Conservation (phyloP, 1,140 invertebrate species). For the Samia ricini region DNA sequence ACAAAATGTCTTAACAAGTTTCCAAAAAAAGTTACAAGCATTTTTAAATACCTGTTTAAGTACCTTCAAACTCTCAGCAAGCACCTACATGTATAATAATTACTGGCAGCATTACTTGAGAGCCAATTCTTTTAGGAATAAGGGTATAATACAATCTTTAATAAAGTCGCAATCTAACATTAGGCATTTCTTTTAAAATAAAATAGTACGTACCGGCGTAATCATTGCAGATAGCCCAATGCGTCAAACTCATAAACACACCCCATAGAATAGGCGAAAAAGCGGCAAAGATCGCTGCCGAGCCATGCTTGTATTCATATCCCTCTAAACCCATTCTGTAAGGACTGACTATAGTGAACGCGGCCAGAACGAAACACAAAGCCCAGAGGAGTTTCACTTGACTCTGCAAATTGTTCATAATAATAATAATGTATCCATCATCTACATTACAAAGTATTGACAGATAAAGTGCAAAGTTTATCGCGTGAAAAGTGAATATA, state of each 20-base stretch:
- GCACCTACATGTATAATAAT: too few relatives aligned
- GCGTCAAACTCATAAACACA: conserved; percentile 80
- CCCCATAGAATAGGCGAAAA: conserved; percentile 87
- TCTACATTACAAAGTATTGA: conserved; percentile 3
- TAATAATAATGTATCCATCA: conserved; percentile 8
- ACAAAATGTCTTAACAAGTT: too few relatives aligned
- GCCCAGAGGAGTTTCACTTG: conserved; percentile 79
- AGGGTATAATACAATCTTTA: too few relatives aligned
- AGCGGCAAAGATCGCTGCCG: conserved; percentile 84
- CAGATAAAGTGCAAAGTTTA: not conserved
- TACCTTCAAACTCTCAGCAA: too few relatives aligned
- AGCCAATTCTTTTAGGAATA: too few relatives aligned
- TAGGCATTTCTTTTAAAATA: too few relatives aligned
- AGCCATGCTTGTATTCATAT: conserved; percentile 81
- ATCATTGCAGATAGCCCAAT: conserved; percentile 74
- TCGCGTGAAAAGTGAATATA: not conserved
- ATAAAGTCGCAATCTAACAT: too few relatives aligned
- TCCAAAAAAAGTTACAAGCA: too few relatives aligned
- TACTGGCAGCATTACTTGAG: too few relatives aligned
- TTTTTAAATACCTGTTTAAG: too few relatives aligned
- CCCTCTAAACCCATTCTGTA: conserved; percentile 82
- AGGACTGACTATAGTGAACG: conserved; percentile 80
- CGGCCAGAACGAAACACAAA: conserved; percentile 68
- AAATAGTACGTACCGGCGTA: conserved; percentile 58
- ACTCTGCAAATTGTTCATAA: conserved; percentile 60